Conservation (phyloP, 2,888 invertebrate species). For the Itoplectis maculator region DNA sequence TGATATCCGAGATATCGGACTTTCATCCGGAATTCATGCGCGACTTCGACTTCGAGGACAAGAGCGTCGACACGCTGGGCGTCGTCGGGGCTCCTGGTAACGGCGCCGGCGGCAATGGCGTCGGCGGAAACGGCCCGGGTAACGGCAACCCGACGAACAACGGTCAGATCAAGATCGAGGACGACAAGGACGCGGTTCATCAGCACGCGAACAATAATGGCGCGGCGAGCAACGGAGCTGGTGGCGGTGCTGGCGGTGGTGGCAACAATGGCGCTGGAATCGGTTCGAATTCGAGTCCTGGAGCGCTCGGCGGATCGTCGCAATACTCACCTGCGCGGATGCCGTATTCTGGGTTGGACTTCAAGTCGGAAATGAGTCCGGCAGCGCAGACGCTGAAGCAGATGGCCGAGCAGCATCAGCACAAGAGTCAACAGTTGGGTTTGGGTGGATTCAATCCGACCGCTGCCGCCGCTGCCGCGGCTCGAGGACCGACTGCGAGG, state of each 20-base stretch:
- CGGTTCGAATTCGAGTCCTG: constrained; percentile 81
- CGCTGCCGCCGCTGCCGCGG: constrained; percentile 80
- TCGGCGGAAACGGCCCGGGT: constrained; percentile 68
- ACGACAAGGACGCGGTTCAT: constrained; percentile 81
- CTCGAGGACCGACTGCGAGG: constrained; percentile 84
- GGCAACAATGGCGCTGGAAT: constrained; percentile 71
- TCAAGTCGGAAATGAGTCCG: constrained; percentile 91
- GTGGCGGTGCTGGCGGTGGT: constrained; percentile 57
- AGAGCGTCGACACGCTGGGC: constrained; percentile 80
- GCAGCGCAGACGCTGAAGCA: constrained; percentile 98
- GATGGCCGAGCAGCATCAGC: constrained; percentile 98
- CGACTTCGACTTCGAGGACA: constrained; percentile 91
- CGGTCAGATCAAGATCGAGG: constrained; percentile 83
- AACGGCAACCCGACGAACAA: constrained; percentile 75
- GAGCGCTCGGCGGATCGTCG: constrained; percentile 84
- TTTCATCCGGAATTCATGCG: constrained; percentile 93
- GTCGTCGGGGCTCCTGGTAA: constrained; percentile 54
- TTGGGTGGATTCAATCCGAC: constrained; percentile 85
- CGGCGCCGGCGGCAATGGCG: constrained; percentile 64
- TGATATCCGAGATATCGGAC: constrained; percentile 94
- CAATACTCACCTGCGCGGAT: constrained; percentile 85
- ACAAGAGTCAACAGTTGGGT: constrained; percentile 90
- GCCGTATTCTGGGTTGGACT: constrained; percentile 85
- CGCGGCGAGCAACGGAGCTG: constrained; percentile 77
- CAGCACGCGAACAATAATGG: constrained; percentile 76